These are phyloP conservation scores for Ectobius pallidus DNA, from an alignment of 2,888 invertebrate genomes.

Conservation along the genomic window DNA sequence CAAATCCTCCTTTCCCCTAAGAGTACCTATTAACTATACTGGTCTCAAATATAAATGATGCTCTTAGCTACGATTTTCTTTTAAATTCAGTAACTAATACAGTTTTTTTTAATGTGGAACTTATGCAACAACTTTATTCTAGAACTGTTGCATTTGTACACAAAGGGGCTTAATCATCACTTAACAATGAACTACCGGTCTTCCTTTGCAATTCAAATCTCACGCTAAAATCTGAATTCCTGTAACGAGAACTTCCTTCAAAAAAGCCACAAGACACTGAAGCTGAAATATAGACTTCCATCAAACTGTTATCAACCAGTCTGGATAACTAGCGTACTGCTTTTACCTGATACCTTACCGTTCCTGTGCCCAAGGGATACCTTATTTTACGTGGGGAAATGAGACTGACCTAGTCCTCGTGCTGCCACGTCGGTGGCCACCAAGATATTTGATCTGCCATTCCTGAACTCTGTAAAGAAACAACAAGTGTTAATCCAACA, in stretches of 20 bases:
- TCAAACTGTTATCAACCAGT: conserved; percentile 36
- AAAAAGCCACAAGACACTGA: conserved; percentile 4
- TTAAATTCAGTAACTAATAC: too few relatives aligned
- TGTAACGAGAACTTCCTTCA: not conserved
- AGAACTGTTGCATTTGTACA: too few relatives aligned
- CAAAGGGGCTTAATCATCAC: too few relatives aligned
- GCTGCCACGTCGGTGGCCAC: conserved; percentile 99
- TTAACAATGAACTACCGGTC: too few relatives aligned
- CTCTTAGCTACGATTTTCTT: too few relatives aligned
- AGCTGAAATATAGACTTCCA: conserved; percentile 13
- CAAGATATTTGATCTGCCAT: conserved; percentile 85
- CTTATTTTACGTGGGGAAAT: conserved; percentile 51
- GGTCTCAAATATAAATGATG: too few relatives aligned
- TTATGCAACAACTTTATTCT: too few relatives aligned
- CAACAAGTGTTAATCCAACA: too few relatives aligned
- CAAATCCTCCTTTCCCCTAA: too few relatives aligned
- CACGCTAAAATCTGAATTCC: conserved; percentile 1
- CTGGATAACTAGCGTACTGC: conserved; percentile 39
- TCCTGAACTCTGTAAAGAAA: conserved; percentile 73
- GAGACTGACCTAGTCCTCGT: conserved; percentile 86
- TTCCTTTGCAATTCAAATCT: too few relatives aligned
- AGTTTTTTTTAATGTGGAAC: too few relatives aligned
- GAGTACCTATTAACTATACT: too few relatives aligned
- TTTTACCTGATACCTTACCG: conserved; percentile 24
- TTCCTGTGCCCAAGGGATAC: conserved; percentile 2